A percentile compares a stretch with the other conserved stretches of the same genome.
Conservation (phyloP, 2,888 invertebrate species). For the Pollenia griseotomentosa region DNA sequence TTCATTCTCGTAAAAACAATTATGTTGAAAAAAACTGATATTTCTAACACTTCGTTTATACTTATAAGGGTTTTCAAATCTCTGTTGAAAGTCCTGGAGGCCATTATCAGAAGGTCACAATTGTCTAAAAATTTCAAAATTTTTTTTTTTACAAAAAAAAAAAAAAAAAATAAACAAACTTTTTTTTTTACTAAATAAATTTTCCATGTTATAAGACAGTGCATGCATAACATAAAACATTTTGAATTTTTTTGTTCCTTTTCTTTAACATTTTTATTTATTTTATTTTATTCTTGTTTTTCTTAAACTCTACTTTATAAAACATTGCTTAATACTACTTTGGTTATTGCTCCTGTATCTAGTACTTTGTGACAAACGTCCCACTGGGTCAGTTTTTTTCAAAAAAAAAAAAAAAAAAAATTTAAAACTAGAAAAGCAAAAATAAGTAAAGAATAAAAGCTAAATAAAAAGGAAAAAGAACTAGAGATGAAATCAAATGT, state of each 20-base stretch:
- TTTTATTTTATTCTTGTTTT: slow-evolving; percentile 9
- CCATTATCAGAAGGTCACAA: too few relatives aligned
- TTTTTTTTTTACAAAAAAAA: neutral
- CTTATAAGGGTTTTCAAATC: too few relatives aligned
- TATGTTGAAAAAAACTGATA: neutral
- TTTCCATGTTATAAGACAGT: neutral
- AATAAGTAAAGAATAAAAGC: slow-evolving; percentile 24
- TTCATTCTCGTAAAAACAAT: neutral
- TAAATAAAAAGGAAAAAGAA: slow-evolving; percentile 37
- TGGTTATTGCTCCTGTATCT: neutral
- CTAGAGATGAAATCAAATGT: slow-evolving; percentile 73
- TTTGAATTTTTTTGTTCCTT: neutral
- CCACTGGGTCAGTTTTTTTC: neutral
- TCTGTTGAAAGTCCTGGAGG: too few relatives aligned
- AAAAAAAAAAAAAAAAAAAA: slow-evolving; percentile 20
- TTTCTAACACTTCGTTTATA: neutral
- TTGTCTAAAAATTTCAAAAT: neutral
- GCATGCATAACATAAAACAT: neutral
- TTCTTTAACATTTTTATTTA: neutral
- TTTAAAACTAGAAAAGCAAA: neutral
- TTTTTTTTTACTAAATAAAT: neutral
- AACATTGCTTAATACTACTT: slow-evolving; percentile 3
- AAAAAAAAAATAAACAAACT: neutral
- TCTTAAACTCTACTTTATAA: slow-evolving; percentile 35
- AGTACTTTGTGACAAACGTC: slow-evolving; percentile 30